These are phyloP conservation scores for Cotesia congregata DNA, from an alignment of 2,888 invertebrate species.

Conservation along the genomic window DNA sequence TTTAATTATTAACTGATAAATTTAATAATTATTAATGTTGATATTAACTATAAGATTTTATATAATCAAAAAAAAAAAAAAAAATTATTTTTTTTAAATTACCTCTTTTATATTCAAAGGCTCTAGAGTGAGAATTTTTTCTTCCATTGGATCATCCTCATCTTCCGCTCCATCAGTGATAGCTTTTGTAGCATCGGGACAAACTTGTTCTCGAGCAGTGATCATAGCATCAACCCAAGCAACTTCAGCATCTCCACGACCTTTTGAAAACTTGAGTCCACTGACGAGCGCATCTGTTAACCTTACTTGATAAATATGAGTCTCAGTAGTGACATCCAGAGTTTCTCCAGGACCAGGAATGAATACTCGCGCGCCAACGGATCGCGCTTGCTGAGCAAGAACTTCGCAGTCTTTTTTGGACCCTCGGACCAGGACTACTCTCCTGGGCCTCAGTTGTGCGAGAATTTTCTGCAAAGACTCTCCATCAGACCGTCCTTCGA, in stretches of 20 bases:
- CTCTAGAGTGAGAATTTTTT: slow-evolving; percentile 79
- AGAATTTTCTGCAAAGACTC: slow-evolving; percentile 83
- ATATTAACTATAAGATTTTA: too few species aligned
- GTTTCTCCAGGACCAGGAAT: slow-evolving; percentile 86
- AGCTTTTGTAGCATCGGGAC: slow-evolving; percentile 75
- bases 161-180: slow-evolving; percentile 72
- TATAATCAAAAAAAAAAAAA: too few species aligned
- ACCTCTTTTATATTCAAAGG: slow-evolving; percentile 73
- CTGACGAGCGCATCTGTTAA: slow-evolving; percentile 93
- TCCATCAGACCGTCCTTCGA: slow-evolving; percentile 94
- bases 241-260: slow-evolving; percentile 91
- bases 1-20: neutral
- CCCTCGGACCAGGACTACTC: slow-evolving; percentile 82
- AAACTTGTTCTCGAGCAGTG: slow-evolving; percentile 71
- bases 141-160: slow-evolving; percentile 75
- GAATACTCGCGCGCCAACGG: slow-evolving; percentile 83
- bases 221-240: slow-evolving; percentile 94
- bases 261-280: slow-evolving; percentile 86
- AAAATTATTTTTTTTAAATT: slow-evolving; percentile 30
- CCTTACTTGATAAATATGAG: slow-evolving; percentile 96
- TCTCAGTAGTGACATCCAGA: slow-evolving; percentile 97
- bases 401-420: slow-evolving; percentile 78
- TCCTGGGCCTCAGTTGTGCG: slow-evolving; percentile 77
- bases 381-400: slow-evolving; percentile 79
- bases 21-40: too few species aligned